Evolutionary conservation across 2,797 vertebrate genomes (phyloP).

Genomic region (Chelmon rostratus): DNA sequence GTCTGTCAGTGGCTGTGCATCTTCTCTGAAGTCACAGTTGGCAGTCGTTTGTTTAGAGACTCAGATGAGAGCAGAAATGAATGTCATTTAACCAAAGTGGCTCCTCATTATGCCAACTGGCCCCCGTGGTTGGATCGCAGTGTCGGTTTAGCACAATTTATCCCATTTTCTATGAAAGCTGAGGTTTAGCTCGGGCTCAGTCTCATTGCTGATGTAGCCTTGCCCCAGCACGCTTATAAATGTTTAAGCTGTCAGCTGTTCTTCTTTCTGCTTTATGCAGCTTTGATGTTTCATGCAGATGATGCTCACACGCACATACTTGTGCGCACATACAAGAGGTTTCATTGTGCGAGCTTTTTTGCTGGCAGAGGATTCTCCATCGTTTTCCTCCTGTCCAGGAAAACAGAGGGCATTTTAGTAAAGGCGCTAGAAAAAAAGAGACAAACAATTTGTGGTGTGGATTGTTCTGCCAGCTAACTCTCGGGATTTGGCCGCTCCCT

Average conservation of each 20-base stretch:
- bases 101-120: conserved; percentile 54
- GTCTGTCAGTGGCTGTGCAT: background rate
- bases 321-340: conserved; percentile 27
- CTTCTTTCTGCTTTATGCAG: conserved; percentile 60
- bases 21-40: background rate
- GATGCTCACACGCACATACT: conserved; percentile 23
- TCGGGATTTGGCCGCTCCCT: conserved; percentile 64
- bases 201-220: conserved; percentile 55
- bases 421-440: conserved; percentile 49
- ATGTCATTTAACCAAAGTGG: conserved; percentile 53
- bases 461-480: conserved; percentile 71
- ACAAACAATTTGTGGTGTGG: conserved; percentile 66
- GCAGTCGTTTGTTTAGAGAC: conserved; percentile 16
- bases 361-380: conserved; percentile 31
- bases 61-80: conserved; percentile 36
- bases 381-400: conserved; percentile 29
- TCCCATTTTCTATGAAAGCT: conserved; percentile 64
- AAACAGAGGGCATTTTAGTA: conserved; percentile 70
- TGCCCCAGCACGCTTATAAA: conserved; percentile 64
- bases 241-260: conserved; percentile 79
- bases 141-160: conserved; percentile 58
- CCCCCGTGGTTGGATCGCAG: conserved; percentile 44
- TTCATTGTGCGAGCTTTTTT: conserved; percentile 47
- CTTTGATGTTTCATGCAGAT: conserved; percentile 75
- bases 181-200: conserved; percentile 58